Evolutionary conservation across 2,888 invertebrate genomes (phyloP).

Genomic region (Leptopilina syphax): DNA sequence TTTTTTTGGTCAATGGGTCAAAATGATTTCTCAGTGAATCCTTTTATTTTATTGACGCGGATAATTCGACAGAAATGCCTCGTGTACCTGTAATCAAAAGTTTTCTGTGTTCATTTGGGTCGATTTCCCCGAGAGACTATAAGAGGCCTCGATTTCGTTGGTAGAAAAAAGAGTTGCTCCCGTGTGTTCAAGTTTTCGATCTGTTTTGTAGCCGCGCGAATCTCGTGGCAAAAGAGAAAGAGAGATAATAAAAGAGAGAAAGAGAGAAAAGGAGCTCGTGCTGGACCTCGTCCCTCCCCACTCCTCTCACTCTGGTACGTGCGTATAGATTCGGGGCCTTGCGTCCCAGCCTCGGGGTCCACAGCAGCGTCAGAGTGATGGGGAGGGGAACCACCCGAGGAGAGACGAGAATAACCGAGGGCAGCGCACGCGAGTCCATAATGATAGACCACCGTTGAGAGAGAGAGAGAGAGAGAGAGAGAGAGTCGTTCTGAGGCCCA

Average conservation of each 20-base stretch:
- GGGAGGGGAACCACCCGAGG: slow-evolving; percentile 45
- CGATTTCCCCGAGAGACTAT: slow-evolving; percentile 27
- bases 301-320: slow-evolving; percentile 12
- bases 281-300: slow-evolving; percentile 35
- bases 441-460: slow-evolving; percentile 58
- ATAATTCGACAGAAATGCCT: too few relatives aligned
- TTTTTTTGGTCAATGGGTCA: too few relatives aligned
- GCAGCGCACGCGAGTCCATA: slow-evolving; percentile 62
- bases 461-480: background rate
- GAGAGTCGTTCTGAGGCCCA: background rate
- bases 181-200: slow-evolving; percentile 24
- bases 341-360: slow-evolving; percentile 39
- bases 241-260: background rate
- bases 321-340: slow-evolving; percentile 33
- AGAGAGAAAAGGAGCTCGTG: slow-evolving; percentile 27
- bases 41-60: too few relatives aligned
- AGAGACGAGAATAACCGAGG: slow-evolving; percentile 61
- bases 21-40: too few relatives aligned
- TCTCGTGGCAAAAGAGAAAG: slow-evolving; percentile 29
- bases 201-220: slow-evolving; percentile 15
- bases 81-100: background rate
- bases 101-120: slow-evolving; percentile 20
- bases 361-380: too few relatives aligned
- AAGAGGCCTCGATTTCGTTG: slow-evolving; percentile 27
- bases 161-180: slow-evolving; percentile 25